These are phyloP conservation scores for Bombus difficillimus DNA, from an alignment of 1,140 invertebrate species.

Conservation along the genomic window DNA sequence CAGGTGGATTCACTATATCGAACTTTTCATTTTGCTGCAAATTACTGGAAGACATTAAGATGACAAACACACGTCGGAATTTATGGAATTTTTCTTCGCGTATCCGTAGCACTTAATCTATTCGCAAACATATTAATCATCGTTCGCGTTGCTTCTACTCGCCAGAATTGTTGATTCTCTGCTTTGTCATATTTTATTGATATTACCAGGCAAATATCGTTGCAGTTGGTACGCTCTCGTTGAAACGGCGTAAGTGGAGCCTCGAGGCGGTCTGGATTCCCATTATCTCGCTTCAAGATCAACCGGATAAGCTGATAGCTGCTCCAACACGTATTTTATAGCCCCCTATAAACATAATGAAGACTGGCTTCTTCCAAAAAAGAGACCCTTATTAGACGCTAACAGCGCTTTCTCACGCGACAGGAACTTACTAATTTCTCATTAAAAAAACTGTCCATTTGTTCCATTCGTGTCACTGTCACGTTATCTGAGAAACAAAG, in stretches of 20 bases:
- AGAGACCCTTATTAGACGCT: neutral
- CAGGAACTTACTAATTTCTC: neutral
- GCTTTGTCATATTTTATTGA: slow-evolving; percentile 16
- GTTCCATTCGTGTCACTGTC: neutral
- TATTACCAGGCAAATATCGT: slow-evolving; percentile 12
- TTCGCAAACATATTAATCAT: slow-evolving; percentile 16
- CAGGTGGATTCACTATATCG: neutral
- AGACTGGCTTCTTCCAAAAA: neutral
- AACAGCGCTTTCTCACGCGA: neutral
- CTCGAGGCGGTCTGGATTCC: slow-evolving; percentile 25
- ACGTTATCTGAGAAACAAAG: neutral
- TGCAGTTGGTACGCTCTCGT: neutral
- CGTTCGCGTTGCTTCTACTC: neutral
- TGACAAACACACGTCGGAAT: neutral
- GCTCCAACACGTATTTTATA: neutral
- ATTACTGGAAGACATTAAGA: neutral
- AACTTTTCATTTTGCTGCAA: neutral
- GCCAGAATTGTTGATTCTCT: neutral
- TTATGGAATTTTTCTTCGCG: neutral
- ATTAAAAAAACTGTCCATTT: too few relatives aligned
- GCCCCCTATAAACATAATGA: slow-evolving; percentile 3
- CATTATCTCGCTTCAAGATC: slow-evolving; percentile 32
- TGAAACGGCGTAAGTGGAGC: slow-evolving; percentile 19
- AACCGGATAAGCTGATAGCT: slow-evolving; percentile 32
- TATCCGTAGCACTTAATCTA: neutral